A percentile compares a stretch with the other conserved stretches of the same genome.
Evolutionary conservation across 2,797 vertebrate genomes (phyloP).

Genomic region (Anabacerthia variegaticeps): DNA sequence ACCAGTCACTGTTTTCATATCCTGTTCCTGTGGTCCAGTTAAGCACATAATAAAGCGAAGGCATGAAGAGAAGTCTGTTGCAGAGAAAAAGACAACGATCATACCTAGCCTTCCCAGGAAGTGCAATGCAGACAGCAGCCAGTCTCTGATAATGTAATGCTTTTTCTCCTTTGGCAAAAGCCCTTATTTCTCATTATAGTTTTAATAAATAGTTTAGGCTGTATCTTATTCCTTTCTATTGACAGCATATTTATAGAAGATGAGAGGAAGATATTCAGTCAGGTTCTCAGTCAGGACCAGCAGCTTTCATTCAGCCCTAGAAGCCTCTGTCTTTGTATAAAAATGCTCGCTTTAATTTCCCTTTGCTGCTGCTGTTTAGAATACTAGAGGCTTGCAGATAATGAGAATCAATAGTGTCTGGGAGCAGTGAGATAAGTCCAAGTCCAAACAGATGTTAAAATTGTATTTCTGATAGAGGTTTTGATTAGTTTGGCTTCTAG

Average conservation of each 20-base stretch:
- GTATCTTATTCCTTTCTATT: background rate
- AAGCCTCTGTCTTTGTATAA: background rate
- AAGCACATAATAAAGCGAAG: background rate
- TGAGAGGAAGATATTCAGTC: background rate
- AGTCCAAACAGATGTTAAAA: constrained; percentile 54
- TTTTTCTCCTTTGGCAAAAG: background rate
- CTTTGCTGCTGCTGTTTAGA: background rate
- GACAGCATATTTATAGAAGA: background rate
- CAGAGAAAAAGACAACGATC: background rate
- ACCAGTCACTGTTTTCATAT: background rate
- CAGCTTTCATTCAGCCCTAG: background rate
- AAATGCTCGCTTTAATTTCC: constrained; percentile 49
- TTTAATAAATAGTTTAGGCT: constrained; percentile 23
- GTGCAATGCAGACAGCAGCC: background rate
- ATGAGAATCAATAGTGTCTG: constrained; percentile 55
- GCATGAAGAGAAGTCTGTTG: background rate
- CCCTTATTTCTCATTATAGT: background rate
- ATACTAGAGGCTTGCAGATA: constrained; percentile 28
- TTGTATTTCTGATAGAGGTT: constrained; percentile 50
- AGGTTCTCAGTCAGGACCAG: background rate
- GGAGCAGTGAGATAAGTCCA: constrained; percentile 46
- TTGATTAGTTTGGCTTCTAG: constrained; percentile 40
- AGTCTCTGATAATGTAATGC: background rate
- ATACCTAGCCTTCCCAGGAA: background rate
- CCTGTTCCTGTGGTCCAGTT: background rate